Base-by-base conservation (phyloP, 2,113 vertebrate species). In the Sylvilagus bachmani region DNA sequence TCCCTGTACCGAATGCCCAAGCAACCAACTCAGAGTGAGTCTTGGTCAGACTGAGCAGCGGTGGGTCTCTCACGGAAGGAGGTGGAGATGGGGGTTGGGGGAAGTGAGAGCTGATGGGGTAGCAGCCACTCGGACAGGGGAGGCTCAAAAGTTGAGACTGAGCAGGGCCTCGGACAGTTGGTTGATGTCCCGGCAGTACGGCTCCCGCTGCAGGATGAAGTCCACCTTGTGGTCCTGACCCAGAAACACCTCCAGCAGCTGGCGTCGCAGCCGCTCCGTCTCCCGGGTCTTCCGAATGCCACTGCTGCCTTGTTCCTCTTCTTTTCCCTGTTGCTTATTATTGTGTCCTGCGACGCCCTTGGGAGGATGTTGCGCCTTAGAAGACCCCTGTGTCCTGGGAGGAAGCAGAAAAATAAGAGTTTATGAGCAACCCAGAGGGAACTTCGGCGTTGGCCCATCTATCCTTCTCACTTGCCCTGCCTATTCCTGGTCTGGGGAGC, bases 181-280 rank as follows among this genome's bases (percentile, higher is more conserved):
- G 36, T 99, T 99, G 53, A 99, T 97, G 97, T 99, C 98, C 4
- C 93, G 98, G 94, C 98, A 97, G 6, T 90, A 74, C 0, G 98
- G 98, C 86, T 99, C 97, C 62, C 97, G 97, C 97, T 99, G 98
- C 44, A 99, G 98, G 53, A 98, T 98, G 96, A 99, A 98, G 33
- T 98, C 98, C 89, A 99, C 98, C 90, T 98, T 97, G 91, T 97
- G 97, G 81, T 99, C 98, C 97, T 99, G 99, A n/a, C 94, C 98
- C 0, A 97, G 97, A 80, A 99, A 99, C 38, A 99, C 98, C 95
- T 98, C 98, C 55, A 98, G 87, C 62, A 99, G 98, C 82, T 97
- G 96, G 87, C 98, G 96, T 85, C 98, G 98, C 0, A 99, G 97
- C 75, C 62, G 81, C 55, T 98, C 96, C 0, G 99, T 99, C 75